A percentile compares a stretch with the other conserved stretches of the same genome.
phyloP scores from a whole-genome alignment of 1,140 invertebrate genomes.

The Solenopsis invicta region DNA sequence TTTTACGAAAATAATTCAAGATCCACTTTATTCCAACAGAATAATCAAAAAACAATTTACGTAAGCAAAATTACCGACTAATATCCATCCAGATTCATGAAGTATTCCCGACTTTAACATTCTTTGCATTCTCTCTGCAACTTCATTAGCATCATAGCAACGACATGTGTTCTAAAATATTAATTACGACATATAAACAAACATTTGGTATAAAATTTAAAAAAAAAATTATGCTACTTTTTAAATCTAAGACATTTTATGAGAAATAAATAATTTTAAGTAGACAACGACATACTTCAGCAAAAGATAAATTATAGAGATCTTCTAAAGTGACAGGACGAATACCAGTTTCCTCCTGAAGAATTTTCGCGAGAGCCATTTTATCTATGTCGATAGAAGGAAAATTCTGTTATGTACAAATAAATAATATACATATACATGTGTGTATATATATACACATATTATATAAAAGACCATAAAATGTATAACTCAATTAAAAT shows the following conservation, averaged over 20 bases:
- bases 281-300: neutral
- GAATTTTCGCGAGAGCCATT: slow-evolving; percentile 76
- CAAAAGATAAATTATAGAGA: slow-evolving; percentile 49
- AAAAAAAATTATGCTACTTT: neutral
- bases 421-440: neutral
- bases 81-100: slow-evolving; percentile 78
- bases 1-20: slow-evolving; percentile 5
- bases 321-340: slow-evolving; percentile 73
- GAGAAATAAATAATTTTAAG: neutral
- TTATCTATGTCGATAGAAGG: slow-evolving; percentile 64
- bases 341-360: slow-evolving; percentile 80
- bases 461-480: neutral
- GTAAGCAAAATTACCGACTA: slow-evolving; percentile 76
- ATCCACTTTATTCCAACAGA: neutral
- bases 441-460: too few relatives aligned
- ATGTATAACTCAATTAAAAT: too few relatives aligned
- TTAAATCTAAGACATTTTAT: neutral
- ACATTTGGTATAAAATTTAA: neutral
- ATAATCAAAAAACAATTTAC: slow-evolving; percentile 10
- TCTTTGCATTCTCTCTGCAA: slow-evolving; percentile 71
- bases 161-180: slow-evolving; percentile 43
- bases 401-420: neutral
- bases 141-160: slow-evolving; percentile 62
- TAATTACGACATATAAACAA: neutral
- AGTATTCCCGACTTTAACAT: slow-evolving; percentile 67